Conservation (phyloP, 2,888 invertebrate genomes). For the Willowsia nigromaculata region DNA sequence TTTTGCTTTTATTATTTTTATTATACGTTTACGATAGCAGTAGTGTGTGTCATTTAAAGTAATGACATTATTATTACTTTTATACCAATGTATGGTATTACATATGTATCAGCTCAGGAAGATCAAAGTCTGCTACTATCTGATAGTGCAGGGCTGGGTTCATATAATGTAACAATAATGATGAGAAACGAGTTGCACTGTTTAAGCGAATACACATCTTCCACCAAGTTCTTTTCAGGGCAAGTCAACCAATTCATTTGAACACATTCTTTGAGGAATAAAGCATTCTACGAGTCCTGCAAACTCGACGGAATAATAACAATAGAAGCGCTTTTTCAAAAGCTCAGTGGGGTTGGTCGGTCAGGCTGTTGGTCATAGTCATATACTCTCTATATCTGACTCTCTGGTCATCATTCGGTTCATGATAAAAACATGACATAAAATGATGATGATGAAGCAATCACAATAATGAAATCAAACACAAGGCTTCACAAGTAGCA, state of each 20-base stretch:
- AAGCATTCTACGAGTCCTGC: background rate
- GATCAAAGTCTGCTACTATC: background rate
- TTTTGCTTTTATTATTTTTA: background rate
- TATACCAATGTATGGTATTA: background rate
- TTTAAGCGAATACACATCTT: background rate
- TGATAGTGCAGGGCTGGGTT: slow-evolving; percentile 2
- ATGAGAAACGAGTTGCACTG: background rate
- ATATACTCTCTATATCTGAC: no score
- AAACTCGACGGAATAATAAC: slow-evolving; percentile 11
- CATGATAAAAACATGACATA: slow-evolving; percentile 43
- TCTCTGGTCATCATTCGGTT: slow-evolving; percentile 16
- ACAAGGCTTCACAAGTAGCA: slow-evolving; percentile 37
- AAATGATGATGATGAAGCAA: slow-evolving; percentile 52
- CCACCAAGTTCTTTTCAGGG: slow-evolving; percentile 6
- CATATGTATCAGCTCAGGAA: background rate
- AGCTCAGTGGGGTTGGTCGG: slow-evolving; percentile 63
- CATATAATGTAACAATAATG: background rate
- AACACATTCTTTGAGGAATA: background rate
- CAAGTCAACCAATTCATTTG: slow-evolving; percentile 26
- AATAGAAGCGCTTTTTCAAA: slow-evolving; percentile 37
- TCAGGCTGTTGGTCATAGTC: slow-evolving; percentile 44
- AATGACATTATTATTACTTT: slow-evolving; percentile 48
- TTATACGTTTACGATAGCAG: slow-evolving; percentile 9
- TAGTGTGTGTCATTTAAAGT: slow-evolving; percentile 11
- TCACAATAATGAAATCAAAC: slow-evolving; percentile 53